Conservation (phyloP, 2,797 vertebrate species). For the Bryconaethiops microstoma region DNA sequence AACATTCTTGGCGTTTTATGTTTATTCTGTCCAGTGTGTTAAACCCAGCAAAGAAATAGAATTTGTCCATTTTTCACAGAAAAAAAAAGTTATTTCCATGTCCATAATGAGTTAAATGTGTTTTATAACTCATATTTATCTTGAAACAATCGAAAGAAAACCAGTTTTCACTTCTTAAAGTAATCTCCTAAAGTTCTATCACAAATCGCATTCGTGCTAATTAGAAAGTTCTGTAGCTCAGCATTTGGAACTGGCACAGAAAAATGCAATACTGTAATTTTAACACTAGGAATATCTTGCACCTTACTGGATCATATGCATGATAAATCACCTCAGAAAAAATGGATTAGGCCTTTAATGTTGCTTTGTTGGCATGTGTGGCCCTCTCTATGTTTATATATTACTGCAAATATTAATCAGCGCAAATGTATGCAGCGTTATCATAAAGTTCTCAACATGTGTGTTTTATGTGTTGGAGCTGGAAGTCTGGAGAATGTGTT, state of each 20-base stretch:
- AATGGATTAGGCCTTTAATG: neutral
- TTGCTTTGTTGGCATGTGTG: neutral
- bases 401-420: neutral
- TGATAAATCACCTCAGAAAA: neutral
- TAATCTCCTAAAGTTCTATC: neutral
- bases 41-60: too few species aligned
- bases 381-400: neutral
- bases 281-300: neutral
- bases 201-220: neutral
- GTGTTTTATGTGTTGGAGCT: constrained; percentile 8
- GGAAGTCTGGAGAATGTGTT: constrained; percentile 43
- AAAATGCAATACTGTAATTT: neutral
- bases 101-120: too few species aligned
- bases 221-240: neutral
- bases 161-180: neutral
- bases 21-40: too few species aligned
- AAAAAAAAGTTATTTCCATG: too few species aligned
- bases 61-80: too few species aligned
- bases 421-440: neutral
- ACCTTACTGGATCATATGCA: neutral
- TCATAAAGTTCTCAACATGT: constrained; percentile 10
- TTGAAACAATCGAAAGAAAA: neutral
- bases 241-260: neutral
- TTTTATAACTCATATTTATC: too few species aligned
- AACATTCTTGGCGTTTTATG: too few species aligned